Evolutionary conservation across 1,140 invertebrate genomes (phyloP), one percentile per base, ranked within the genome.

Genomic region (Bombus huntii): DNA sequence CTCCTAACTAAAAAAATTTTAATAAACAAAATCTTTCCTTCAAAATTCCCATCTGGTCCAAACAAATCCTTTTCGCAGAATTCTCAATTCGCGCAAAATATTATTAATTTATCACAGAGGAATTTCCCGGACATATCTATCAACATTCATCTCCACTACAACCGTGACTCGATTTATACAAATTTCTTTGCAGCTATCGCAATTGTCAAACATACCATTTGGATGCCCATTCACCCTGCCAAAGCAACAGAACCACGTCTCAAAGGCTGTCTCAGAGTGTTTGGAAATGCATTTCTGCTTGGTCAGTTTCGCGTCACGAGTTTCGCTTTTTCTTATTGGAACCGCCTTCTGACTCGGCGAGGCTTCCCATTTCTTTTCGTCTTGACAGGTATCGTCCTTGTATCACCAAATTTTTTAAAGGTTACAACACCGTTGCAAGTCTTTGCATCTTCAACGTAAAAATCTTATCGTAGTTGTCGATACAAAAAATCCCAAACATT

Each of bases 391-490:
- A n/a, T n/a, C 59, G 12, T n/a, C 59, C 28, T 62, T 4, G 12
- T 5, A 62, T n/a, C 12, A 0, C 2, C 28, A 5, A 22, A n/a
- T 62, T 13, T 62, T 5, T 62, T 25, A 10, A 62, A 62, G 3
- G 28, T 28, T 59, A 28, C 57, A 9, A 59, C 6, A 53, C 47
- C 47, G 18, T 53, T 53, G 57, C 0, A 47, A 5, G 0, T 59
- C 8, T 59, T 12, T 3, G 57, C 0, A 0, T 3, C 28, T n/a
- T n/a, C 59, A 3, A n/a, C 4, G 2, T n/a, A n/a, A 62, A n/a
- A 12, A 53, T 53, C 6, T 8, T 6, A 8, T n/a, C 12, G 28
- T n/a, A n/a, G 28, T 12, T 13, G 47, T 62, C 28, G 12, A n/a
- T n/a, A 4, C 10, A n/a, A n/a, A n/a, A n/a, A n/a, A n/a, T 62